phyloP scores from a whole-genome alignment of 2,113 vertebrate species.

The Ciconia boyciana region DNA sequence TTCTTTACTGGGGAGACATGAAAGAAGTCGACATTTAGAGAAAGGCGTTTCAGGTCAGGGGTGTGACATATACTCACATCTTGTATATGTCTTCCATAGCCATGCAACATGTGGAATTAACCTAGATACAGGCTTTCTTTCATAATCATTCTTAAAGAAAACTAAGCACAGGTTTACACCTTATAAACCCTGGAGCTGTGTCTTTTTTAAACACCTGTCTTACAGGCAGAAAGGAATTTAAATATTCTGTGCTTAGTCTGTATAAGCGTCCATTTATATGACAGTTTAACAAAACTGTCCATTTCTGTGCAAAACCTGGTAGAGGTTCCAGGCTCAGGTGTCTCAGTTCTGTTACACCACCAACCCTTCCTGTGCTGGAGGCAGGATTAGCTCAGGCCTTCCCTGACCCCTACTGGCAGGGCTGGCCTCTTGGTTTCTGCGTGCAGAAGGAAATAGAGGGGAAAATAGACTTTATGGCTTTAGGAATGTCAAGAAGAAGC shows the following conservation, averaged over 20 bases:
- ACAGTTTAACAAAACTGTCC: background rate
- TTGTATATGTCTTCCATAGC: accelerated
- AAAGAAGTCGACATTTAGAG: background rate
- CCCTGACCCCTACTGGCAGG: constrained; percentile 28
- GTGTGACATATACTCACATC: background rate
- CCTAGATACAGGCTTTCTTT: background rate
- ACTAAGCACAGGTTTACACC: background rate
- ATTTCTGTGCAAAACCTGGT: background rate
- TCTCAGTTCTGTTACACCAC: background rate
- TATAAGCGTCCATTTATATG: background rate
- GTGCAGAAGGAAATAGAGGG: background rate
- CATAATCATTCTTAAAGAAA: background rate
- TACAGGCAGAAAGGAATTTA: background rate
- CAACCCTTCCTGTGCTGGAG: background rate
- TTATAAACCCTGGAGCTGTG: background rate
- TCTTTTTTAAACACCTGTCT: background rate
- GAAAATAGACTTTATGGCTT: background rate
- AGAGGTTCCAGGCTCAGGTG: background rate
- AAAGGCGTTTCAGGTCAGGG: background rate
- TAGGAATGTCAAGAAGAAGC: background rate
- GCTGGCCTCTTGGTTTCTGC: background rate
- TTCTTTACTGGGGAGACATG: background rate
- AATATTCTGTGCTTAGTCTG: background rate
- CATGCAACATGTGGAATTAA: accelerated
- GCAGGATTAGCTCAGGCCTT: background rate